A percentile compares a stretch with the other conserved stretches of the same genome.
phyloP scores from a whole-genome alignment of 2,797 vertebrate genomes.

The Cuculus canorus region DNA sequence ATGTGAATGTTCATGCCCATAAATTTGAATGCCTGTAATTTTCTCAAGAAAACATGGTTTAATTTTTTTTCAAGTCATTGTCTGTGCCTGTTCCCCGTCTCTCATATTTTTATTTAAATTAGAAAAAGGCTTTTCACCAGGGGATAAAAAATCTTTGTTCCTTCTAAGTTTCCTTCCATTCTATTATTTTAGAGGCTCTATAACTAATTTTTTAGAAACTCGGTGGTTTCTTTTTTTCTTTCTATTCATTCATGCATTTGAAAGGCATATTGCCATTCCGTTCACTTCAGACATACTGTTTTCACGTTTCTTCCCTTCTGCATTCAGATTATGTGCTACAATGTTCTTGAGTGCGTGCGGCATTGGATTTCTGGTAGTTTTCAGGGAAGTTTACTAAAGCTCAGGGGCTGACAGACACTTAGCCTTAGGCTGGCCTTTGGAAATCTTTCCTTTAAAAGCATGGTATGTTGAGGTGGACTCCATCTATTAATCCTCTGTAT shows the following conservation, averaged over 20 bases:
- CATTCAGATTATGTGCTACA: background rate
- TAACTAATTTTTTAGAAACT: background rate
- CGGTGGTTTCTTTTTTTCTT: background rate
- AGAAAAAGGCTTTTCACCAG: conserved; percentile 31
- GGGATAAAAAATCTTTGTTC: background rate
- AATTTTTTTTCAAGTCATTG: conserved; percentile 17
- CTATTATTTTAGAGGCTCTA: conserved; percentile 28
- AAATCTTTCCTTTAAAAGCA: background rate
- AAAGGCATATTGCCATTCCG: background rate
- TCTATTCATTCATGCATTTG: background rate
- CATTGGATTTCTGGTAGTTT: background rate
- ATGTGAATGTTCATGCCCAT: background rate
- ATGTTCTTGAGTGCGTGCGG: background rate
- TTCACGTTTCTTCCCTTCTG: background rate
- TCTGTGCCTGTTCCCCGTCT: background rate
- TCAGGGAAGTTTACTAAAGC: background rate
- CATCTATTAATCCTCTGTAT: background rate
- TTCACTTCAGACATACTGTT: background rate
- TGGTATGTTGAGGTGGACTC: background rate
- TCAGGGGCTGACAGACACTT: background rate
- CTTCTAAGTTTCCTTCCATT: conserved; percentile 8
- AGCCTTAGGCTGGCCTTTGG: background rate
- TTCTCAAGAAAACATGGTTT: background rate
- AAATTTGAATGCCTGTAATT: background rate
- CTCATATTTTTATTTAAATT: conserved; percentile 26